Conservation (phyloP, 2,113 vertebrate genomes). For the Clarias gariepinus region DNA sequence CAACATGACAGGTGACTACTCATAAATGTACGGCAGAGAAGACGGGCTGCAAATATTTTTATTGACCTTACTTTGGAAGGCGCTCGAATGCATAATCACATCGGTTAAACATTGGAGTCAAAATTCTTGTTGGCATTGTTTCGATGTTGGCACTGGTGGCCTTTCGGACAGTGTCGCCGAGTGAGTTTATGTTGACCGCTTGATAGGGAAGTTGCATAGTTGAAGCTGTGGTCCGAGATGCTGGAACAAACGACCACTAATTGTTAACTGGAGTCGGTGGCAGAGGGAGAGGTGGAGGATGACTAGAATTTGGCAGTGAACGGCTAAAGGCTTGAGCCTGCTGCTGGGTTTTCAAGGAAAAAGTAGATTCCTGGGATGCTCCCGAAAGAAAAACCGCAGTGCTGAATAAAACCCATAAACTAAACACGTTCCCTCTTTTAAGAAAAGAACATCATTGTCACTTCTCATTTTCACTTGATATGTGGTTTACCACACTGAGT, state of each 20-base stretch:
- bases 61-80: conserved; percentile 49
- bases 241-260: conserved; percentile 74
- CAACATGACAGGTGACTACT: conserved; percentile 40
- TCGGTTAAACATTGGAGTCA: conserved; percentile 17
- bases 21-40: conserved; percentile 37
- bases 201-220: conserved; percentile 51
- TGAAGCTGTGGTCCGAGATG: conserved; percentile 62
- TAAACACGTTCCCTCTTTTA: conserved; percentile 57
- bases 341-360: conserved; percentile 60
- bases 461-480: conserved; percentile 70
- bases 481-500: conserved; percentile 70
- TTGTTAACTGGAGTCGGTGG: conserved; percentile 74
- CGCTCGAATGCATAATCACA: background rate
- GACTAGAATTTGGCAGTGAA: conserved; percentile 59
- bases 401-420: conserved; percentile 56
- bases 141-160: conserved; percentile 27
- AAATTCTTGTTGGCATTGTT: conserved; percentile 34
- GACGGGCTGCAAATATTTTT: conserved; percentile 49
- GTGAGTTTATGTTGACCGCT: conserved; percentile 46
- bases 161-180: conserved; percentile 27
- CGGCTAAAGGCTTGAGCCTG: conserved; percentile 54
- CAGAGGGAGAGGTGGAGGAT: conserved; percentile 62
- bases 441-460: conserved; percentile 68
- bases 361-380: conserved; percentile 60
- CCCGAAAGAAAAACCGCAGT: conserved; percentile 63